Evolutionary conservation across 2,888 invertebrate species (phyloP).

Genomic region (Craniophora ligustri): DNA sequence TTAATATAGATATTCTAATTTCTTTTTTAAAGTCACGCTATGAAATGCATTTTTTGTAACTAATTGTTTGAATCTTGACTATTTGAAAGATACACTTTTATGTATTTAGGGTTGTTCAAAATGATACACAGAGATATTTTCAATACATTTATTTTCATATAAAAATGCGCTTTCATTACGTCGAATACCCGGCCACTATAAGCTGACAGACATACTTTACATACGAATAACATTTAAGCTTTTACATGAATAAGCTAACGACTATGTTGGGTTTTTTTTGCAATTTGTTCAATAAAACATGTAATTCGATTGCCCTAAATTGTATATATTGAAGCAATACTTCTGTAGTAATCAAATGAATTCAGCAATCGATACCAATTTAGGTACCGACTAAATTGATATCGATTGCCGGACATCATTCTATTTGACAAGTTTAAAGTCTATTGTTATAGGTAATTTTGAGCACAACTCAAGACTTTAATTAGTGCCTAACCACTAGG

Average conservation of each 20-base stretch:
- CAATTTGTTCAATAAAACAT: constrained; percentile 45
- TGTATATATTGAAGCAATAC: constrained; percentile 32
- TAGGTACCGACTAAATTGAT: constrained; percentile 41
- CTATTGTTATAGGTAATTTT: constrained; percentile 16
- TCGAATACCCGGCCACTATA: constrained; percentile 60
- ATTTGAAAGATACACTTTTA: background rate
- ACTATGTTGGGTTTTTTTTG: constrained; percentile 36
- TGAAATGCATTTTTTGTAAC: constrained; percentile 6
- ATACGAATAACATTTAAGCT: constrained; percentile 67
- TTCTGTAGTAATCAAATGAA: constrained; percentile 28
- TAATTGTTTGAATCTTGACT: constrained; percentile 3
- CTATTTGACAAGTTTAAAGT: constrained; percentile 24
- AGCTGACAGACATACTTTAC: constrained; percentile 76
- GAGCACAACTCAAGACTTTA: constrained; percentile 22
- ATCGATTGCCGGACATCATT: constrained; percentile 31
- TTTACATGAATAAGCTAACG: constrained; percentile 49
- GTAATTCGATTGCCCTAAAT: constrained; percentile 44
- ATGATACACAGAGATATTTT: constrained; percentile 49
- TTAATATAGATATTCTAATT: constrained; percentile 35
- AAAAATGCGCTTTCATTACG: constrained; percentile 74
- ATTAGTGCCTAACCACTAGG: too few relatives aligned
- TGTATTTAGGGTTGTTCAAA: constrained; percentile 7
- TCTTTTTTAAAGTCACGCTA: constrained; percentile 15
- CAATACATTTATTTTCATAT: constrained; percentile 82
- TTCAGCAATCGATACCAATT: too few relatives aligned